These are phyloP conservation scores for Radopholus similis DNA, from an alignment of 1,140 invertebrate genomes.

Conservation along the genomic window DNA sequence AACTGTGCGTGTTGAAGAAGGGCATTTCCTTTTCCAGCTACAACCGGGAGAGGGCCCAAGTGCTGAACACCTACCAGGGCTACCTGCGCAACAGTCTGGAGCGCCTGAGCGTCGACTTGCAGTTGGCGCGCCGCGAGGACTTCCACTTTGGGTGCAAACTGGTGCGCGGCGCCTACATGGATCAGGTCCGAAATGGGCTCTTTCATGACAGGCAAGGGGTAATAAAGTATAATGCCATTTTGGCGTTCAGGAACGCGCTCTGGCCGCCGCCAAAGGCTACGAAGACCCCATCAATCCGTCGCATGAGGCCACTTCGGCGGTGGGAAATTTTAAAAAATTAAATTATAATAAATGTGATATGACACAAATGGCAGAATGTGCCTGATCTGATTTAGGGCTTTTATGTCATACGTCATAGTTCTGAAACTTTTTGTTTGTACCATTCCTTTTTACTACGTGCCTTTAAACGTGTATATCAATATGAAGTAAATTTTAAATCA, in stretches of 20 bases:
- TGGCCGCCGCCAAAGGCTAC: slow-evolving; percentile 82
- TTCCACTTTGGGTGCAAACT: slow-evolving; percentile 97
- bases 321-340: background rate
- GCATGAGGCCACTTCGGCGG: slow-evolving; percentile 67
- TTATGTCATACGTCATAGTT: no score
- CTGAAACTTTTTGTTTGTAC: no score
- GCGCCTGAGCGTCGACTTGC: slow-evolving; percentile 84
- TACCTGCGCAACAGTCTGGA: slow-evolving; percentile 84
- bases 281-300: slow-evolving; percentile 86
- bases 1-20: no score
- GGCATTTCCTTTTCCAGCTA: slow-evolving; percentile 43
- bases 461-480: no score
- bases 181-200: slow-evolving; percentile 67
- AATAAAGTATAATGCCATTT: no score
- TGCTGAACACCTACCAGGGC: slow-evolving; percentile 99
- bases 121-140: slow-evolving; percentile 86
- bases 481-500: no score
- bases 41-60: slow-evolving; percentile 69
- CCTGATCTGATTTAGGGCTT: no score
- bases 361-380: no score
- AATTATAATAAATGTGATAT: no score
- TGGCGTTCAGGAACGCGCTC: slow-evolving; percentile 70
- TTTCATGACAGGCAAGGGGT: no score
- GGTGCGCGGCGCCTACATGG: slow-evolving; percentile 94
- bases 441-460: no score